Conservation (phyloP, 2,888 invertebrate species). For the Scaptodrosophila latifasciaeformis region DNA sequence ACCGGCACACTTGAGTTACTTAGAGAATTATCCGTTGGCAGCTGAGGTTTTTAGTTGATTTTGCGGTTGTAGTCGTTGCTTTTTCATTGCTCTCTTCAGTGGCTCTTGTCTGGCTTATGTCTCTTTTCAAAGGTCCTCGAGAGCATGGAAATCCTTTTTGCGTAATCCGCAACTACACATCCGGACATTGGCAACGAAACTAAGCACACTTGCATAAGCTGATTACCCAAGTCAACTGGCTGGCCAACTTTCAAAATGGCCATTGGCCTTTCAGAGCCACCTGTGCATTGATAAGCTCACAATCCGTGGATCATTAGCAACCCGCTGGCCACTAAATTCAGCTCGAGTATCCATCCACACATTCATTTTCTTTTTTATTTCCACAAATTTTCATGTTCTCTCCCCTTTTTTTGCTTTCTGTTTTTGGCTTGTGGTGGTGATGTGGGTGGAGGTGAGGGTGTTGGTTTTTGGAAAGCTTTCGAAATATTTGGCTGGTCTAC, state of each 20-base stretch:
- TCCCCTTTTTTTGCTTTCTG: too few species aligned
- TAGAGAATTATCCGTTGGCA: too few species aligned
- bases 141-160: slow-evolving; percentile 53
- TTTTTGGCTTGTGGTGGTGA: too few species aligned
- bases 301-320: slow-evolving; percentile 39
- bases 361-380: background rate
- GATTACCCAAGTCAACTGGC: slow-evolving; percentile 42
- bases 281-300: background rate
- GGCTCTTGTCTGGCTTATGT: slow-evolving; percentile 16
- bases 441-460: background rate
- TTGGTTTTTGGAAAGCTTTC: background rate
- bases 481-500: background rate
- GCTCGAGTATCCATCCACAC: background rate
- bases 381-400: too few species aligned
- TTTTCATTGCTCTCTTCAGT: too few species aligned
- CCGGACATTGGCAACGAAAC: too few species aligned
- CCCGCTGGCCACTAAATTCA: background rate
- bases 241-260: background rate
- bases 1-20: too few species aligned
- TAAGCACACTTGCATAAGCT: slow-evolving; percentile 60
- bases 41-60: too few species aligned
- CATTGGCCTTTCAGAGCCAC: too few species aligned
- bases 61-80: too few species aligned
- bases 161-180: slow-evolving; percentile 50
- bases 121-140: too few species aligned